A percentile compares a stretch with the other conserved stretches of the same genome.
Conservation (phyloP, 2,888 invertebrate species). For the Phortica magna region DNA sequence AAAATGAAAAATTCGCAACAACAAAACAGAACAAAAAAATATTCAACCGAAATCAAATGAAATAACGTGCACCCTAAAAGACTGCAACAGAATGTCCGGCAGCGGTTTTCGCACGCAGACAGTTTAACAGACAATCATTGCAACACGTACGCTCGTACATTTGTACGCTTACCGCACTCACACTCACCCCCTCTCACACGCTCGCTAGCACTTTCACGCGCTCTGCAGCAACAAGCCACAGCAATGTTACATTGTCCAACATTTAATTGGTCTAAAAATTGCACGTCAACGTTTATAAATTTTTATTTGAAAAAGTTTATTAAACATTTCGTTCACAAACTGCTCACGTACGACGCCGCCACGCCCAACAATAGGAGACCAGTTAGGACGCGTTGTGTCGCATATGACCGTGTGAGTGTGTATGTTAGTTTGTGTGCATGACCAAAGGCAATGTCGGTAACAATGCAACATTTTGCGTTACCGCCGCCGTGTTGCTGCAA, state of each 20-base stretch:
- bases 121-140: slow-evolving; percentile 14
- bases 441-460: neutral
- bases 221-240: slow-evolving; percentile 29
- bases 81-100: slow-evolving; percentile 43
- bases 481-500: slow-evolving; percentile 31
- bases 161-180: neutral
- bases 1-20: neutral
- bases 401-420: slow-evolving; percentile 30
- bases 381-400: neutral
- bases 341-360: slow-evolving; percentile 55
- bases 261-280: slow-evolving; percentile 74
- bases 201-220: neutral
- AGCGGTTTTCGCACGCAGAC: slow-evolving; percentile 29
- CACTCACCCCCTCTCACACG: neutral
- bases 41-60: slow-evolving; percentile 48
- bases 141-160: neutral
- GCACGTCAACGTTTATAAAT: slow-evolving; percentile 71
- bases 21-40: slow-evolving; percentile 38
- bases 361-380: neutral
- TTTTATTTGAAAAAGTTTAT: slow-evolving; percentile 72
- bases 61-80: slow-evolving; percentile 57
- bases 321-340: slow-evolving; percentile 66
- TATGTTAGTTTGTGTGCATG: slow-evolving; percentile 9
- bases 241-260: slow-evolving; percentile 45
- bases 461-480: neutral